Evolutionary conservation across 2,113 vertebrate species (phyloP), one percentile per base, ranked within the genome.

Genomic region (Columbina picui): DNA sequence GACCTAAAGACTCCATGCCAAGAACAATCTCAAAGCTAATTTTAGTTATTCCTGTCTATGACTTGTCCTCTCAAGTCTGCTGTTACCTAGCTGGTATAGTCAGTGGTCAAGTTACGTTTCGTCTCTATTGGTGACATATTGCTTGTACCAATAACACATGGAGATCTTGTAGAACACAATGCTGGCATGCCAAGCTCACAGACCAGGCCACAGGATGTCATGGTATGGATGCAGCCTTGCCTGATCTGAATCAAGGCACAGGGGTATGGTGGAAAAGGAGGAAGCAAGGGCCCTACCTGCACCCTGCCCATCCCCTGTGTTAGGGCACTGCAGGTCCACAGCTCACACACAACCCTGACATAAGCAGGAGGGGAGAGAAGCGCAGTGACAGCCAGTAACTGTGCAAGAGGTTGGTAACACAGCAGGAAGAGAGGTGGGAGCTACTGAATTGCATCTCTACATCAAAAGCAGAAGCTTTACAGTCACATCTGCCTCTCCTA

Each of bases 351-450:
- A 57, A 43, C 16, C 38, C 29, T 74, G 36, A 16, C 2, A 3
- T 14, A 38, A 52, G 14, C 34, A 12, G n/a, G 27, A 47, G 20
- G 17, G 9, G 14, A 41, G 60, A 20, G 14, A 36, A 74, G 17
- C 41, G 39, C 29, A 17, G 17, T 23, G n/a, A 2, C 0, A 2
- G 17, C 7, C 26, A 39, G 50, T 12, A 70, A 3, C 49, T 32
- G 18, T 1, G 0, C 0, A 1, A 57, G 14, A 41, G 5, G 11
- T 6, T 10, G 21, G 17, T 10, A 41, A 12, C 32, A 19, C 22
- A 43, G 41, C 43, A 32, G 27, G 27, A 63, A 9, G 8, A 53
- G 45, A 60, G 14, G 6, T 59, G 19, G 38, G 23, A 74, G 29
- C 12, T 55, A 27, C 47, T 47, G 30, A 56, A 32, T 22, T 53